Evolutionary conservation across 2,888 invertebrate genomes (phyloP).

Genomic region (Volucella inanis): DNA sequence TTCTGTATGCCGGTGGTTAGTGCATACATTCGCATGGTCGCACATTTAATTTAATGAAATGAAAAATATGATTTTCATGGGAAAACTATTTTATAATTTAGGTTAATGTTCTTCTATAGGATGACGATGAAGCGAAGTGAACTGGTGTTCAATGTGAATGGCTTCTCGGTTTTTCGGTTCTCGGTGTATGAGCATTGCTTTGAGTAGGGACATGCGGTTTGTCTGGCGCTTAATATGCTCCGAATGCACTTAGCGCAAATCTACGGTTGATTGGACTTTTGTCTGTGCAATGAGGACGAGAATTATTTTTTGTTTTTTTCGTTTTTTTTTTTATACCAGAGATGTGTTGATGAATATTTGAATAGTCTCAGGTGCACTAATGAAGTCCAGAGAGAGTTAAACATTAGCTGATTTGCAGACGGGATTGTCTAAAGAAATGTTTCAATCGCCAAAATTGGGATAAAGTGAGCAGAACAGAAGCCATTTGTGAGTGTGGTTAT

Average conservation of each 20-base stretch:
- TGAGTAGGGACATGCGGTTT: constrained; percentile 54
- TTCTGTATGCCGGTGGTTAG: constrained; percentile 26
- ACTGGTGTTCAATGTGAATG: not conserved
- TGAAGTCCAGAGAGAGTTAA: no score
- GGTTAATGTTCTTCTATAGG: constrained; percentile 58
- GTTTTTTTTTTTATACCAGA: not conserved
- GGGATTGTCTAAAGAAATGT: no score
- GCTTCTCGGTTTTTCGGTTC: not conserved
- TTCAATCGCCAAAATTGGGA: no score
- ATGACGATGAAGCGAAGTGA: not conserved
- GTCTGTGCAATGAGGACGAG: constrained; percentile 30
- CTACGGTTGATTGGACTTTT: constrained; percentile 19
- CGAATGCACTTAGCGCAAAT: constrained; percentile 25
- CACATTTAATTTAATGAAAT: constrained; percentile 72
- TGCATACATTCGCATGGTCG: constrained; percentile 57
- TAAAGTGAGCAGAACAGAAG: no score
- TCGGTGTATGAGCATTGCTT: no score
- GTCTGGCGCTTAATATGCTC: constrained; percentile 63
- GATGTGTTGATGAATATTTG: not conserved
- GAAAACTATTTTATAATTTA: constrained; percentile 69
- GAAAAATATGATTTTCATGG: constrained; percentile 67
- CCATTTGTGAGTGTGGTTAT: no score
- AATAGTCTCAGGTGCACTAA: no score
- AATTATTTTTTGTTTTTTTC: not conserved
- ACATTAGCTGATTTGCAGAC: no score